Evolutionary conservation across 2,888 invertebrate species (phyloP), one percentile per base, ranked within the genome.

Genomic region (Stratiomys singularior): DNA sequence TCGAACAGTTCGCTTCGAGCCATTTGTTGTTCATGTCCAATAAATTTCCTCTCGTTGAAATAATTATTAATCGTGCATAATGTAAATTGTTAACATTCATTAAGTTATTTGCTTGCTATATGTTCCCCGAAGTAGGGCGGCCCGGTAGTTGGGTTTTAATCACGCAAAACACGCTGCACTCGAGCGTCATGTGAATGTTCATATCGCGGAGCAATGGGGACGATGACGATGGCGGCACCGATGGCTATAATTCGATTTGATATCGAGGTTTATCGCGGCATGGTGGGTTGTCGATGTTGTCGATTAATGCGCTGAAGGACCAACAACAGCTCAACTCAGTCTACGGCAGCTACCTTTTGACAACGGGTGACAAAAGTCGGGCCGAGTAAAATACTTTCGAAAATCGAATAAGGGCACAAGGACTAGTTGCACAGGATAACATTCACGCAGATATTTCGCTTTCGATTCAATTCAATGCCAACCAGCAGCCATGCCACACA

Each of bases 11-110:
- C 28, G 67, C 67, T 67, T 46, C 67, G 46, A 27, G 67, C 67
- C 67, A 67, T 67, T 67, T 67, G 46, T 46, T 67, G 67, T 67
- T 67, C 67, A 67, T 67, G 67, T 67, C 67, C 67, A 67, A 67
- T 67, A 67, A 67, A 67, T 67, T 67, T 67, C 44, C 37, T 67
- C 67, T 67, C 67, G 67, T 67, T 67, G 67, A 67, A 67, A 67
- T 67, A 67, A 67, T 67, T 67, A 67, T 67, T 67, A 67, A 67
- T 67, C 46, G 67, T 37, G 67, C 67, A 67, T 67, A 67, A 67
- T 67, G 67, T 46, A 67, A 67, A 67, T 67, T 67, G 67, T 67
- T 67, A 67, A 46, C 67, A 67, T 67, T 67, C 67, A 67, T 67
- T 67, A 67, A 46, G 67, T 67, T 67, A 67, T 67, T 44, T 23